Evolutionary conservation across 2,113 vertebrate genomes (phyloP).

Genomic region (Poeciliopsis retropinna): DNA sequence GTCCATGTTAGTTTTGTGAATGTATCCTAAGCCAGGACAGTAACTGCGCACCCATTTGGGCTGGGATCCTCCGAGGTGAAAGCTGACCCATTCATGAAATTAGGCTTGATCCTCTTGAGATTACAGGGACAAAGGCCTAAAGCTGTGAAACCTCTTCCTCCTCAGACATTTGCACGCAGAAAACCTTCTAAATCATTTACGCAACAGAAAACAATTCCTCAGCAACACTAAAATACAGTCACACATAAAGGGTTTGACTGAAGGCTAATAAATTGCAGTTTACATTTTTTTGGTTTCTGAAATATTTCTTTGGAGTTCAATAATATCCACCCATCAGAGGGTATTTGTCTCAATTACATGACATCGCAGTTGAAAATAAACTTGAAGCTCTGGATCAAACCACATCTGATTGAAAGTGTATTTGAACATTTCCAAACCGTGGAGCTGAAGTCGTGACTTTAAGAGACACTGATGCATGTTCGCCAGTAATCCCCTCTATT

Average conservation of each 20-base stretch:
- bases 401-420: not conserved
- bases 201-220: slow-evolving; percentile 3
- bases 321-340: not conserved
- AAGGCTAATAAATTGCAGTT: not conserved
- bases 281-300: slow-evolving; percentile 18
- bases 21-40: slow-evolving; percentile 23
- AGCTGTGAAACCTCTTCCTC: slow-evolving; percentile 45
- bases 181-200: not conserved
- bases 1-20: too few relatives aligned
- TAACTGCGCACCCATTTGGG: slow-evolving; percentile 62
- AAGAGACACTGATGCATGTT: slow-evolving; percentile 3
- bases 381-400: slow-evolving; percentile 7
- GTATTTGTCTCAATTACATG: slow-evolving; percentile 20
- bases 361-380: slow-evolving; percentile 21
- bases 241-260: not conserved
- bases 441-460: slow-evolving; percentile 7
- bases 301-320: not conserved
- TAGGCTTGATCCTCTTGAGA: slow-evolving; percentile 52
- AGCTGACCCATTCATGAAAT: slow-evolving; percentile 63
- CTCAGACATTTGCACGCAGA: slow-evolving; percentile 16
- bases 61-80: slow-evolving; percentile 66
- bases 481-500: slow-evolving; percentile 17
- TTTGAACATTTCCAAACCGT: slow-evolving; percentile 14
- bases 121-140: slow-evolving; percentile 49
- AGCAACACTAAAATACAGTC: slow-evolving; percentile 11